These are phyloP conservation scores for Anas platyrhynchos DNA, from an alignment of 2,113 vertebrate genomes.

Conservation along the genomic window DNA sequence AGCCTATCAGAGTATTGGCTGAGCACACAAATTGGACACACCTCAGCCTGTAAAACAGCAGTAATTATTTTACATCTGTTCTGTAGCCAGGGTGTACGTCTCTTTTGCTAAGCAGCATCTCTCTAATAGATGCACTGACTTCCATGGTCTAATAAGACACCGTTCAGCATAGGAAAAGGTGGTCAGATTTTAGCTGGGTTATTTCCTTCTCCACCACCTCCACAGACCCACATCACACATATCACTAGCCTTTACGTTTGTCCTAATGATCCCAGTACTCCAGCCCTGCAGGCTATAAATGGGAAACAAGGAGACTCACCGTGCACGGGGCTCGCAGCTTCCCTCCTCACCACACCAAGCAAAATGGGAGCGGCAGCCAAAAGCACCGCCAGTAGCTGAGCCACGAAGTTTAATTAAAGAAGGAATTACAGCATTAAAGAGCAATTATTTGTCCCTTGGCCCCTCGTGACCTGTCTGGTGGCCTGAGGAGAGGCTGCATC, in stretches of 20 bases:
- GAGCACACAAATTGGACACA: background rate
- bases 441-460: constrained; percentile 78
- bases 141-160: background rate
- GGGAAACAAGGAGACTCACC: constrained; percentile 32
- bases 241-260: background rate
- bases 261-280: background rate
- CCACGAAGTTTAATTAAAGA: constrained; percentile 74
- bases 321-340: background rate
- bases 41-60: background rate
- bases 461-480: constrained; percentile 72
- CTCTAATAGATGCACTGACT: background rate
- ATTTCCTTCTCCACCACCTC: background rate
- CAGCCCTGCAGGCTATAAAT: background rate
- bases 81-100: rapidly evolving
- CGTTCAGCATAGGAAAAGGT: background rate
- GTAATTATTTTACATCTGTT: background rate
- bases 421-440: constrained; percentile 79
- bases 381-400: constrained; percentile 29
- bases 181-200: background rate
- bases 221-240: background rate
- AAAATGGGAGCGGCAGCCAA: constrained; percentile 7
- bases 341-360: background rate
- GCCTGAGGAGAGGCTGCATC: constrained; percentile 80
- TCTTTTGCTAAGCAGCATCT: background rate
- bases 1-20: background rate